Conservation (phyloP, 2,888 invertebrate genomes). For the Noctua janthina region DNA sequence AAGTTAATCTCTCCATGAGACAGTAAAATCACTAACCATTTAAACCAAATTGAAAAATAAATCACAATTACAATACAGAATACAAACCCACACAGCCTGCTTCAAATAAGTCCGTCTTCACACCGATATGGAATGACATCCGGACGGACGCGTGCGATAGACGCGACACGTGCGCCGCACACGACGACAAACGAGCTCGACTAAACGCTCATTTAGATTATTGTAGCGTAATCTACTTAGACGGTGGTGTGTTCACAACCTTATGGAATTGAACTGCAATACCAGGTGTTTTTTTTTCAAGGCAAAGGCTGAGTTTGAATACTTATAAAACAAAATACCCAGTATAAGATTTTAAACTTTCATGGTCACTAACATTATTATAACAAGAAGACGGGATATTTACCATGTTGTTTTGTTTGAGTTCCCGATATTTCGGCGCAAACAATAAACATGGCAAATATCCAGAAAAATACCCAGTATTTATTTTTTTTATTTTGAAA, state of each 20-base stretch:
- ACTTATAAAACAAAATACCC: background rate
- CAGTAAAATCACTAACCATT: slow-evolving; percentile 18
- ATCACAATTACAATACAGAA: slow-evolving; percentile 38
- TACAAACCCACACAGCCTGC: slow-evolving; percentile 51
- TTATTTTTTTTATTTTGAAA: background rate
- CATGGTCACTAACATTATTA: too few relatives aligned
- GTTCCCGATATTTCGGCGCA: too few relatives aligned
- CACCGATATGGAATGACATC: slow-evolving; percentile 74
- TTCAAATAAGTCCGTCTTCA: slow-evolving; percentile 68
- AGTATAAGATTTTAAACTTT: background rate
- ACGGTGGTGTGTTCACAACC: slow-evolving; percentile 71
- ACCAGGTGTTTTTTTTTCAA: slow-evolving; percentile 10
- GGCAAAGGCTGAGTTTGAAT: background rate
- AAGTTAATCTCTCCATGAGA: background rate
- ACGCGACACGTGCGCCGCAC: slow-evolving; percentile 81
- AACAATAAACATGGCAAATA: too few relatives aligned
- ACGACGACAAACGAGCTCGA: slow-evolving; percentile 82
- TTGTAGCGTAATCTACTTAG: slow-evolving; percentile 83
- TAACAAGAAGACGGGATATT: too few relatives aligned
- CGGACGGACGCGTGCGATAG: slow-evolving; percentile 74
- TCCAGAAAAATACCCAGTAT: background rate
- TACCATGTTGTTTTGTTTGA: too few relatives aligned
- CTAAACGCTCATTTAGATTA: slow-evolving; percentile 83
- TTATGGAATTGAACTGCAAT: slow-evolving; percentile 68
- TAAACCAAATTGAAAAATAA: slow-evolving; percentile 23